Conservation (phyloP, 2,113 vertebrate species). For the Hemiscyllium ocellatum region DNA sequence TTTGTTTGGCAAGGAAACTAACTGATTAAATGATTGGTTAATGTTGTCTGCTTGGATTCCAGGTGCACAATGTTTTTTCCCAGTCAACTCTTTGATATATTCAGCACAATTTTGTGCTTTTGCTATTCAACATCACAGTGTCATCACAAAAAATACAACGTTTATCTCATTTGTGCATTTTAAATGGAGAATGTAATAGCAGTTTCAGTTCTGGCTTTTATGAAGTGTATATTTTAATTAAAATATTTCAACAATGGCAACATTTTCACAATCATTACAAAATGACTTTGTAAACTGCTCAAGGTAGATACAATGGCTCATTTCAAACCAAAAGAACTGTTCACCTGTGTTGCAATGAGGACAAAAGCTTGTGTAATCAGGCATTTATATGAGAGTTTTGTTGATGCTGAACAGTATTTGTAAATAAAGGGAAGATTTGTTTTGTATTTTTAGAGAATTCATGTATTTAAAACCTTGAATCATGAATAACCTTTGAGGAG, state of each 20-base stretch:
- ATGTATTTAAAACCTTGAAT: constrained; percentile 20
- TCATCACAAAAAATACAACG: neutral
- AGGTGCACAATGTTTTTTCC: neutral
- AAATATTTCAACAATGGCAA: neutral
- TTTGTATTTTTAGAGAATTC: constrained; percentile 21
- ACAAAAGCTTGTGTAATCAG: neutral
- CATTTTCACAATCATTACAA: neutral
- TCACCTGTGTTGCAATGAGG: neutral
- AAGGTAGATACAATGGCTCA: neutral
- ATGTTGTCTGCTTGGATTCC: neutral
- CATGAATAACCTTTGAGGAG: neutral
- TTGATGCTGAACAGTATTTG: neutral
- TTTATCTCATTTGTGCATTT: neutral
- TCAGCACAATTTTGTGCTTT: neutral
- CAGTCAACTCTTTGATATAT: constrained; percentile 3
- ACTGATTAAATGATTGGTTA: neutral
- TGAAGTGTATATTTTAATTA: neutral
- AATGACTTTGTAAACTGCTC: neutral
- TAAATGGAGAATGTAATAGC: neutral
- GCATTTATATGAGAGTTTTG: neutral
- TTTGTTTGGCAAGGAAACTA: neutral
- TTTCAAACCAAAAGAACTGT: neutral
- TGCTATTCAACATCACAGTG: neutral
- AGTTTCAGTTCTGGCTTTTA: neutral
- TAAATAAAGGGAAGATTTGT: constrained; percentile 26